These are phyloP conservation scores for Cryptoblepharus egeriae DNA, from an alignment of 2,797 vertebrate species.

Conservation along the genomic window DNA sequence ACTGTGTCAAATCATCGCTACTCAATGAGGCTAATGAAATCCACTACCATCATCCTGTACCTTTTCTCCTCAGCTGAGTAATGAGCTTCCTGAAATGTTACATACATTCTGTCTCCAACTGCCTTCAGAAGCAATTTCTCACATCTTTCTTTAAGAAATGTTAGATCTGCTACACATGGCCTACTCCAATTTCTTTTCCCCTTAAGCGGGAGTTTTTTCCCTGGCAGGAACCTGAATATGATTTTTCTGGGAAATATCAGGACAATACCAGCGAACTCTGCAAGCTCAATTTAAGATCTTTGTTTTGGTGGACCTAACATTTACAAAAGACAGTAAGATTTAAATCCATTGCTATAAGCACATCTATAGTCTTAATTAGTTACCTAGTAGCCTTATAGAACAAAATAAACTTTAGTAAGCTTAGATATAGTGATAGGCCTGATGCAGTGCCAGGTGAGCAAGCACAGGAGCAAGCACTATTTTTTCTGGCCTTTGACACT, in stretches of 20 bases:
- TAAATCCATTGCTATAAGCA: neutral
- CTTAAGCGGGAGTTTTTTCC: slow-evolving; percentile 25
- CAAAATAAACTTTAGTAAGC: too few relatives aligned
- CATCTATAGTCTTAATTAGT: neutral
- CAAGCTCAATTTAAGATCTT: neutral
- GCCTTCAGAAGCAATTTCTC: slow-evolving; percentile 1
- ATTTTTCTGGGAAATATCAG: slow-evolving; percentile 14
- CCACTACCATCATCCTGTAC: slow-evolving; percentile 69
- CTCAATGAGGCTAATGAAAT: slow-evolving; percentile 90
- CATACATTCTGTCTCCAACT: slow-evolving; percentile 44
- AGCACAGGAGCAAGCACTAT: too few relatives aligned
- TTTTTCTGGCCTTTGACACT: too few relatives aligned
- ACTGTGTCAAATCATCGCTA: slow-evolving; percentile 82
- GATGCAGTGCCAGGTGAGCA: too few relatives aligned
- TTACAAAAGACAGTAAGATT: neutral
- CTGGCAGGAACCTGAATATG: slow-evolving; percentile 17
- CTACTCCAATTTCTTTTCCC: neutral
- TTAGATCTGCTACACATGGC: neutral
- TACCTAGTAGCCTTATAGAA: neutral
- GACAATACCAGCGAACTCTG: neutral
- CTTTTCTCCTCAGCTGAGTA: slow-evolving; percentile 70
- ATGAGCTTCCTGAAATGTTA: slow-evolving; percentile 64
- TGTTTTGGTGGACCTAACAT: neutral
- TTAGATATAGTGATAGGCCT: too few relatives aligned
- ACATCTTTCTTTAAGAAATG: neutral